Base-by-base conservation (phyloP, 64 coral and sea anemone genomes). In the Pocillopora damicornis region DNA sequence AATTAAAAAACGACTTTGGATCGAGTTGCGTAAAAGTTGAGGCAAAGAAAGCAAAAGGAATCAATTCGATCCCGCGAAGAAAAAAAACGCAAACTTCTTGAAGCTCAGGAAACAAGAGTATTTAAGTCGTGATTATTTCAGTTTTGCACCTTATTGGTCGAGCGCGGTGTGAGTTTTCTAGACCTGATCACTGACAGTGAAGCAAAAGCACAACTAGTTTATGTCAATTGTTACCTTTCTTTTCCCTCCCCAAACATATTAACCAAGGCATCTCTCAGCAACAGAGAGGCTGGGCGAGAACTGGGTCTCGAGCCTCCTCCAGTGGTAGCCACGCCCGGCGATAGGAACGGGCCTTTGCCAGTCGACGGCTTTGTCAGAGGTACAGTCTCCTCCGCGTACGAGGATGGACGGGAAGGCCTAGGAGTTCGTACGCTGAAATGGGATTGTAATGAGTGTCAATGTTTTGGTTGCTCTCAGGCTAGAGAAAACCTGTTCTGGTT, bases 211-310 rank as follows among this genome's bases (percentile, higher is more conserved):
- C 0, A 51, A 51, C 42, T 51, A 4, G 42, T 51, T 7, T 7
- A 51, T 51, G 3, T 51, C 42, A 51, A 7, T 15, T 61, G 63
- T 85, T 73, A 85, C 81, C 65, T 65, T 13, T 37, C 42, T 11
- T 58, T 42, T 30, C 37, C 15, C 71, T 42, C 65, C 7, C 81
- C 64, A 30, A 85, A 68, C 37, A 85, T 85, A n/a, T 67, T 73
- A 34, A 85, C 13, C 81, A 85, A 85, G 0, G 81, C 81, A 59
- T 85, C 81, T n/a, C 81, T 71, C 61, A 85, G 72, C 37, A 85
- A 13, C 1, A 85, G 81, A 3, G 81, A 85, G 37, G 81, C 81
- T 20, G 81, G 81, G 20, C 81, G 81, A 85, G 81, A 85, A 18
- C 64, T 67, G 64, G 64, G 64, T 6, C 64, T 17, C 25, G 81